phyloP scores from a whole-genome alignment of 1,140 invertebrate genomes.

The Leptinotarsa undecemlineata region DNA sequence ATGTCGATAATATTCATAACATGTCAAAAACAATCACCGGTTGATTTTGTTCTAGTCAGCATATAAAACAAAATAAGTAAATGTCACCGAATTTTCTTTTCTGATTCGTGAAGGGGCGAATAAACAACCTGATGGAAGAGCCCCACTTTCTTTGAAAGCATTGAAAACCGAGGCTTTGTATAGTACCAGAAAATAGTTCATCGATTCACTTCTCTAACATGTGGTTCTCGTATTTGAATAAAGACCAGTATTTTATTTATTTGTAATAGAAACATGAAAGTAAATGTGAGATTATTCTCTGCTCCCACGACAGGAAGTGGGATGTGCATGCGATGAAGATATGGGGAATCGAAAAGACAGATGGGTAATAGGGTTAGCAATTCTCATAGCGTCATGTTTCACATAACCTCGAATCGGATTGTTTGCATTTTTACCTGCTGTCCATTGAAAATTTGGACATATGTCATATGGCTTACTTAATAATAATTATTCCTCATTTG shows the following conservation, averaged over 20 bases:
- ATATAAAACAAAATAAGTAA: too few species aligned
- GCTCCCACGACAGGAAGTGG: conserved; percentile 21
- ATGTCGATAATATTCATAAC: too few species aligned
- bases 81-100: too few species aligned
- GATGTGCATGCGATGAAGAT: conserved; percentile 10
- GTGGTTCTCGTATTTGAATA: neutral
- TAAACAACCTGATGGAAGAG: too few species aligned
- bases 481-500: too few species aligned
- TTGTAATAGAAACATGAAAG: neutral
- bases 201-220: neutral
- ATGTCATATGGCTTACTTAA: neutral
- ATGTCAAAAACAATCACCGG: too few species aligned
- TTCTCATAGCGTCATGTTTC: neutral
- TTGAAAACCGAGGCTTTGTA: too few species aligned
- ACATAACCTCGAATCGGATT: neutral
- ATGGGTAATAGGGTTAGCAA: conserved; percentile 16
- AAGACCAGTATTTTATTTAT: neutral
- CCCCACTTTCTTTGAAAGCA: too few species aligned
- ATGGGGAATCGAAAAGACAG: conserved; percentile 21
- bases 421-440: neutral
- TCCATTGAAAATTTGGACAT: neutral
- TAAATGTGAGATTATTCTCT: conserved; percentile 9
- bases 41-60: too few species aligned
- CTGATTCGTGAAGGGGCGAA: too few species aligned
- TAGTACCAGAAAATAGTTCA: too few species aligned